Percentiles rank a stretch among this genome's conserved stretches.
Evolutionary conservation across 2,113 vertebrate genomes (phyloP).

Genomic region (Pitta sordida): DNA sequence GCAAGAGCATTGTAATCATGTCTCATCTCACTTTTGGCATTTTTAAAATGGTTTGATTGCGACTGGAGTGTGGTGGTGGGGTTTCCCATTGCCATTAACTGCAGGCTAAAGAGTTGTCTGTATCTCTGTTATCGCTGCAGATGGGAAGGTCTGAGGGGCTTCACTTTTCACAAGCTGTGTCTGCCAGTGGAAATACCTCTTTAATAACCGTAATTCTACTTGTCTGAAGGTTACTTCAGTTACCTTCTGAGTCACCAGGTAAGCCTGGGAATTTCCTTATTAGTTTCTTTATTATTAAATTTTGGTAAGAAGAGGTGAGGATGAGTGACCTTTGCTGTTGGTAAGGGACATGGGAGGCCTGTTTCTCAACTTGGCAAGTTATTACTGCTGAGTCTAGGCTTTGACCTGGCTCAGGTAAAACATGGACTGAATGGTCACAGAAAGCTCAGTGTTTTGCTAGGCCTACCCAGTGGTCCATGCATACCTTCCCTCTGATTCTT

Average conservation of each 20-base stretch:
- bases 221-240: slow-evolving; percentile 77
- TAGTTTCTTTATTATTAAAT: background rate
- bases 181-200: slow-evolving; percentile 80
- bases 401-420: background rate
- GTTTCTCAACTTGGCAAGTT: background rate
- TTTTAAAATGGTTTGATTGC: background rate
- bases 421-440: accelerated
- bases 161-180: background rate
- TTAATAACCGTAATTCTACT: slow-evolving; percentile 79
- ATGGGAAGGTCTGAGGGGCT: background rate
- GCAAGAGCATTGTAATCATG: background rate
- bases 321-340: background rate
- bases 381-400: background rate
- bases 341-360: background rate
- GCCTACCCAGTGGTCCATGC: background rate
- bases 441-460: background rate
- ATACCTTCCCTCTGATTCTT: background rate
- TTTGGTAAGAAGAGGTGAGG: background rate
- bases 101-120: background rate
- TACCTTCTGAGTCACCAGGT: slow-evolving; percentile 75
- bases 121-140: background rate
- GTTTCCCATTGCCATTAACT: background rate
- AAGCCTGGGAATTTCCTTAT: background rate
- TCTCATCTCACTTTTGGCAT: background rate
- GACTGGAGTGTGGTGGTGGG: background rate